Percentiles rank a stretch among this genome's conserved stretches.
Evolutionary conservation across 2,113 vertebrate genomes (phyloP).

Genomic region (Neogobius melanostomus): DNA sequence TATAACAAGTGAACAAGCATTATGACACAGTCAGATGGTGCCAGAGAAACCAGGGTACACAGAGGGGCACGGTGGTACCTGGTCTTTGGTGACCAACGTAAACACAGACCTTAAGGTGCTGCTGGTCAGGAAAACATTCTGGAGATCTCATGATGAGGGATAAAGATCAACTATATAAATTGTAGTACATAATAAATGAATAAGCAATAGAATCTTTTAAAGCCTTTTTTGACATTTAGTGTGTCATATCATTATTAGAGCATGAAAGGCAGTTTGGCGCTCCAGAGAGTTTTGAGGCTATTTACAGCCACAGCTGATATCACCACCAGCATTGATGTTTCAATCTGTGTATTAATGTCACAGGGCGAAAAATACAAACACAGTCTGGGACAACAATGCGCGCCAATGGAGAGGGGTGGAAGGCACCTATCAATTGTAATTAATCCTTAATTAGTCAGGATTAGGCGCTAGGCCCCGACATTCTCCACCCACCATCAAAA

Average conservation of each 20-base stretch:
- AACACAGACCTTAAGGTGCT: constrained; percentile 20
- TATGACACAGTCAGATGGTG: constrained; percentile 79
- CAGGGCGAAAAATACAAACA: constrained; percentile 63
- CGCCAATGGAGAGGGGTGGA: constrained; percentile 65
- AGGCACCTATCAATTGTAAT: constrained; percentile 82
- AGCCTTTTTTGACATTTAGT: background rate
- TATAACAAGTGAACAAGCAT: constrained; percentile 82
- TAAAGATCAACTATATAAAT: no score
- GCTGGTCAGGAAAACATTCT: constrained; percentile 16
- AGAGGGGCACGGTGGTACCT: constrained; percentile 36
- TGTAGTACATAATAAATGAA: background rate
- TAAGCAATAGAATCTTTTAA: background rate
- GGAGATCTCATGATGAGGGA: constrained; percentile 1
- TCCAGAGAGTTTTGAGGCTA: background rate
- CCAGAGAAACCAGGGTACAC: constrained; percentile 54
- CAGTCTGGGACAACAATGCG: constrained; percentile 54
- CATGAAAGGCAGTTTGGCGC: background rate
- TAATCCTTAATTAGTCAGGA: constrained; percentile 84
- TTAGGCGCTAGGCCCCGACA: constrained; percentile 71
- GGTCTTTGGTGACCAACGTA: constrained; percentile 33
- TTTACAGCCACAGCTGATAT: background rate
- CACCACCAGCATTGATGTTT: constrained; percentile 50
- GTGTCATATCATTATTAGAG: background rate
- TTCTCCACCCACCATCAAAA: constrained; percentile 64
- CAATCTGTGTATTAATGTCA: constrained; percentile 62